phyloP scores from a whole-genome alignment of 2,888 invertebrate genomes.

The Drosophila anomelani region DNA sequence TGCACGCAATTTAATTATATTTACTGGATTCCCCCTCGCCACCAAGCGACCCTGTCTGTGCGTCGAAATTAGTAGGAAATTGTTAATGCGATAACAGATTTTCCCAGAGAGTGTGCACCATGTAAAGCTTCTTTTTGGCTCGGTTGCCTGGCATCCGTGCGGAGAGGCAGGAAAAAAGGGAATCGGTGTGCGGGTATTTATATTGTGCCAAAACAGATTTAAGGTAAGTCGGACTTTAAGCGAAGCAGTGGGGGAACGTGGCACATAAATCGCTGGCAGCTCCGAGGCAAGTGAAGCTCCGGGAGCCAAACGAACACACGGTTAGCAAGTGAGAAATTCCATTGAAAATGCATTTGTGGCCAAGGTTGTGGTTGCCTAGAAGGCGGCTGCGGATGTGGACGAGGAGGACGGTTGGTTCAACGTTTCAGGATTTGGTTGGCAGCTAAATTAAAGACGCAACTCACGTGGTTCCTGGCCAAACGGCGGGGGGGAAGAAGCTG shows the following conservation, averaged over 20 bases:
- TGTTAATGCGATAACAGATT: conserved; percentile 75
- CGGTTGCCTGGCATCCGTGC: conserved; percentile 22
- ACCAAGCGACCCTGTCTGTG: conserved; percentile 18
- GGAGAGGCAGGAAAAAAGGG: conserved; percentile 13
- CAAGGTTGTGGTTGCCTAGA: conserved; percentile 42
- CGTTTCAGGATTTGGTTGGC: conserved; percentile 33
- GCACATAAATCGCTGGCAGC: conserved; percentile 70
- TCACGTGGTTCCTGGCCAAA: conserved; percentile 48
- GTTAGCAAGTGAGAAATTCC: conserved; percentile 61
- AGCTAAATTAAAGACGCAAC: conserved; percentile 74
- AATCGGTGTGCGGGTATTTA: conserved; percentile 36
- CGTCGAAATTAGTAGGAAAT: conserved; percentile 72
- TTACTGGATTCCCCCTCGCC: conserved; percentile 39
- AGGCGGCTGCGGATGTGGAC: conserved; percentile 1
- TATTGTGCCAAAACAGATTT: conserved; percentile 61
- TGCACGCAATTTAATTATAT: conserved; percentile 77
- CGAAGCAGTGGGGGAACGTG: conserved; percentile 7
- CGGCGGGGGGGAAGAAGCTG: conserved; percentile 22
- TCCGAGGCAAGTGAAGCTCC: conserved; percentile 26
- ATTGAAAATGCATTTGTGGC: conserved; percentile 76
- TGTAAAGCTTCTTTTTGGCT: conserved; percentile 43
- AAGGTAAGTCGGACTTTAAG: conserved; percentile 49
- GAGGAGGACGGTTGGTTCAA: conserved; percentile 8
- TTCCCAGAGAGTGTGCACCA: conserved; percentile 46
- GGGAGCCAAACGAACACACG: conserved; percentile 22